Conservation (phyloP, 2,888 invertebrate species). For the Malachius bipustulatus region DNA sequence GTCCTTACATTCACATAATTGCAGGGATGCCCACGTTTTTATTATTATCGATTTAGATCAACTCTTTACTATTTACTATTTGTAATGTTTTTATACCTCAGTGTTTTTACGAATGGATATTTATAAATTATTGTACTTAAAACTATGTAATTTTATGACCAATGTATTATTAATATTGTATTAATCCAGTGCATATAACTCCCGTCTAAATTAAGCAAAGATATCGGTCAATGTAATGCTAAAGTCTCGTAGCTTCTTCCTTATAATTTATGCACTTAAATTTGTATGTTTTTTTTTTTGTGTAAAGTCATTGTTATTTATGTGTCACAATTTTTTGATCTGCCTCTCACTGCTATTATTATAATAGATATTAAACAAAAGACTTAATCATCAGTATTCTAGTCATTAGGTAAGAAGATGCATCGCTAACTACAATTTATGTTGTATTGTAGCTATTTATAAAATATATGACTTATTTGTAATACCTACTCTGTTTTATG, state of each 20-base stretch:
- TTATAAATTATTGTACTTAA: slow-evolving; percentile 29
- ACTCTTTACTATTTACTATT: slow-evolving; percentile 31
- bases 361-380: slow-evolving; percentile 17
- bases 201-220: no score
- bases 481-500: slow-evolving; percentile 27
- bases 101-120: slow-evolving; percentile 29
- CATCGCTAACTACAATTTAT: slow-evolving; percentile 23
- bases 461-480: slow-evolving; percentile 26
- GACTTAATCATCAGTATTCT: slow-evolving; percentile 34
- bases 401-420: slow-evolving; percentile 30
- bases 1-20: no score
- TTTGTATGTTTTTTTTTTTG: no score
- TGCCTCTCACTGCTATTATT: slow-evolving; percentile 19
- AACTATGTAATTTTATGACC: slow-evolving; percentile 24
- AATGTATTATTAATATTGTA: slow-evolving; percentile 29
- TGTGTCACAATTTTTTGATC: no score
- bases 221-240: neutral
- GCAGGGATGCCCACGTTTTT: neutral
- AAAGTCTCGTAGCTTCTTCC: no score
- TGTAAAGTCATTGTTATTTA: no score
- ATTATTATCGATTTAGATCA: slow-evolving; percentile 10
- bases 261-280: no score
- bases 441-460: slow-evolving; percentile 21
- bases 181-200: no score
- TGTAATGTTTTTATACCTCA: slow-evolving; percentile 34